A percentile compares a stretch with the other conserved stretches of the same genome.
These are phyloP conservation scores for Heliocidaris tuberculata DNA, from an alignment of 35 echinoderm and acorn worm genomes.

Conservation along the genomic window DNA sequence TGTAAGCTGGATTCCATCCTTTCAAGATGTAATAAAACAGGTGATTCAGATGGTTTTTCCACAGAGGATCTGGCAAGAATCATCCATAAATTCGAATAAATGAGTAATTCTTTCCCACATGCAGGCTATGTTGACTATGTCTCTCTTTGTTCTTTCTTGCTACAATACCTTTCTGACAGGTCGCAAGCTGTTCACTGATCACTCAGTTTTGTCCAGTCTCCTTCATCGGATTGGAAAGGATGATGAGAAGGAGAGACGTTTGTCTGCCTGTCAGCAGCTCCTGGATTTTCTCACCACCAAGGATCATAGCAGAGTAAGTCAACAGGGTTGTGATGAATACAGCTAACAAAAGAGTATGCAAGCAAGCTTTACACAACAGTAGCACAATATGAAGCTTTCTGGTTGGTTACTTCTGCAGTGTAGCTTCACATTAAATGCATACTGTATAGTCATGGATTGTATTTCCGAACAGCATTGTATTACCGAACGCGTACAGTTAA, in stretches of 20 bases:
- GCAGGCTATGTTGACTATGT: not conserved
- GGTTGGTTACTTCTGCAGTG: too few species aligned
- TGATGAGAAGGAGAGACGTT: slow-evolving; percentile 66
- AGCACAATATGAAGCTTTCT: not conserved
- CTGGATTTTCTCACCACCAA: slow-evolving; percentile 61
- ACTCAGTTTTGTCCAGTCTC: slow-evolving; percentile 59
- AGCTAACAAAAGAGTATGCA: not conserved
- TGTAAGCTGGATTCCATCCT: too few species aligned
- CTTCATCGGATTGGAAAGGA: slow-evolving; percentile 69
- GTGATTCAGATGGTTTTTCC: too few species aligned
- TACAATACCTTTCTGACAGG: slow-evolving; percentile 42
- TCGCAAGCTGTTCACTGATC: slow-evolving; percentile 75
- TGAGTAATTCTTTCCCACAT: not conserved
- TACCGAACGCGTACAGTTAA: too few species aligned
- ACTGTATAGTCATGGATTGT: too few species aligned
- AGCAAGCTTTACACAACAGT: not conserved
- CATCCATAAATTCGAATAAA: not conserved
- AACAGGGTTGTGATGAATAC: not conserved
- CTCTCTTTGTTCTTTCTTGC: not conserved
- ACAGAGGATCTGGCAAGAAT: too few species aligned
- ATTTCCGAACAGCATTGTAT: too few species aligned
- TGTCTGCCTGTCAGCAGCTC: slow-evolving; percentile 54
- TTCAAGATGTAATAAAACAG: too few species aligned
- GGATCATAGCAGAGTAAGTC: slow-evolving; percentile 68
- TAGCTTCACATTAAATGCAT: too few species aligned